Evolutionary conservation across 2,888 invertebrate species (phyloP), one percentile per base, ranked within the genome.

Genomic region (Pogonocherus hispidulus): DNA sequence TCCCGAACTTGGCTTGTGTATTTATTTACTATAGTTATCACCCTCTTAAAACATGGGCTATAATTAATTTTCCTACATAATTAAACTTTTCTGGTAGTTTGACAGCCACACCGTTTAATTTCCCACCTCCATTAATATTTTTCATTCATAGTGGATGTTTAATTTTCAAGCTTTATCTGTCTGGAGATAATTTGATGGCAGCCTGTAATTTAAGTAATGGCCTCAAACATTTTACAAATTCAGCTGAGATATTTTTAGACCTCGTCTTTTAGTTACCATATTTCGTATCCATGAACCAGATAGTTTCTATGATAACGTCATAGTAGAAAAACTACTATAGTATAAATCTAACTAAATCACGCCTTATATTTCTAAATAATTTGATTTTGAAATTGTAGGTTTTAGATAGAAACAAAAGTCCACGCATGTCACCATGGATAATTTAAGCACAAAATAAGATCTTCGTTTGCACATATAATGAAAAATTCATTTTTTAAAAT

Each of bases 31-130:
- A 46, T 44, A 44, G 23, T 57, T 23, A 46, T 57, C 57, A 23
- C 23, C 44, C 57, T 22, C 57, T 44, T 52, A 44, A 57, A 57
- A 37, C 44, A 27, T 14, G 22, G 41, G 27, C 20, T 16, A 44
- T 22, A 41, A 59, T 66, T 59, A 49, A 59, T 32, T 59, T 59
- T 59, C 59, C 44, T 14, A 41, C 37, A 22, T 46, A 60, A 66
- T 66, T 66, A 66, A 41, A 66, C 35, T 59, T 57, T 46, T 54
- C 52, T 23, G 32, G 46, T 22, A 60, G 35, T 66, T 66, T 60
- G 66, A 60, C 66, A 66, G 60, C 60, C 54, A 55, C 66, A 41
- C 56, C 56, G 64, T 64, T 64, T 64, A 56, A 64, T 41, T 56
- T 56, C 35, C 55, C 55, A 22, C 56, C 37, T 57, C 64, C 56